Evolutionary conservation across 2,888 invertebrate species (phyloP).

Genomic region (Griposia aprilina): DNA sequence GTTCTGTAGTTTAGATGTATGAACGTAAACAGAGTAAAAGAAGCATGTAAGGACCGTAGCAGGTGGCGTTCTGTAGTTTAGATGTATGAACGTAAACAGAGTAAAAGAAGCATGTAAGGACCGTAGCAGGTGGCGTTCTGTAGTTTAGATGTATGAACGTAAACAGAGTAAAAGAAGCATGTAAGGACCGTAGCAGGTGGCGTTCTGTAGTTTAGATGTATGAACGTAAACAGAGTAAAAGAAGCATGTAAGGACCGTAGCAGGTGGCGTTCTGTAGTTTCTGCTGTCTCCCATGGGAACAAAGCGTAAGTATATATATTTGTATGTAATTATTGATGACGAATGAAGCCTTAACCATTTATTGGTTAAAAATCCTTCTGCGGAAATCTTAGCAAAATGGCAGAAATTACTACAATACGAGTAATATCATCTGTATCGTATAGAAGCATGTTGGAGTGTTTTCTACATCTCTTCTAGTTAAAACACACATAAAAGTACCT

Average conservation of each 20-base stretch:
- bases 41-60: no score
- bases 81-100: no score
- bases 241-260: background rate
- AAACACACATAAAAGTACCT: background rate
- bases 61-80: no score
- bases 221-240: background rate
- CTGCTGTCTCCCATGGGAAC: background rate
- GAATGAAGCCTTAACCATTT: background rate
- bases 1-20: no score
- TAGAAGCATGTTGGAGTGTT: background rate
- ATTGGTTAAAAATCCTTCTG: background rate
- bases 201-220: background rate
- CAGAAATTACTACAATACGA: background rate
- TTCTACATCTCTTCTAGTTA: background rate
- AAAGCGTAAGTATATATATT: background rate
- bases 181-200: background rate
- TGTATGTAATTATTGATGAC: background rate
- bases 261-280: background rate
- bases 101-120: no score
- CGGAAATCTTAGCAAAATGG: background rate
- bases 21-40: no score
- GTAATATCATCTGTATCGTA: background rate
- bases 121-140: no score
- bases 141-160: no score
- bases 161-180: background rate